Base-by-base conservation (phyloP, 2,113 vertebrate species). In the Ceyx cyanopectus region DNA sequence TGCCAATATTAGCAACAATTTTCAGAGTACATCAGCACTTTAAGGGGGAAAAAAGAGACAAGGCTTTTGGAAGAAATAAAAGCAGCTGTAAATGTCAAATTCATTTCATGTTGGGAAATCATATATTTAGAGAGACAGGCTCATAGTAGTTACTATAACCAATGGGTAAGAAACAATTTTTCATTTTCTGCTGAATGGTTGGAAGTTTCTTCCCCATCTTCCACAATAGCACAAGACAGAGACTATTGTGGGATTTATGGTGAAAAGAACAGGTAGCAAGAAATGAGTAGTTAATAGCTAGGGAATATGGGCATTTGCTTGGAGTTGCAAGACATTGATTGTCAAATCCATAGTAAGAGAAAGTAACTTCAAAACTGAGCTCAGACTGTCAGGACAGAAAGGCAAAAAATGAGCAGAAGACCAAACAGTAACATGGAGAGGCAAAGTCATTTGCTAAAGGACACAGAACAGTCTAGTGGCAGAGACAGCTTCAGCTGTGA, bases 1-100 rank as follows among this genome's bases (percentile, higher is more conserved):
- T 57, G n/a, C 43, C 67, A 73, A 62, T 69, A 84, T 73, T 79
- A 75, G 75, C 56, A 88, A 53, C 37, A 63, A 43, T 77, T 81
- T 89, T 84, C 78, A 53, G 66, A 85, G 20, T 37, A 48, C 7
- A 87, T 58, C 41, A 89, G 60, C 40, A 81, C 4, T 92, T 79
- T 58, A 77, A 62, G 67, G 40, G 46, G 30, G 11, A 45, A 73
- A 82, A 70, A 93, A 79, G 21, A 85, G 30, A 50, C 21, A 73
- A 27, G 50, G 15, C 15, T 83, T 57, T 82, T 63, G 40, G 41
- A 92, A 86, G 69, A 91, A 87, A 85, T 85, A 84, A 91, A 93
- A 90, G 89, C 81, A 95, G 60, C 63, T 81, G 40, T 74, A 91
- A 93, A 80, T 74, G 72, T 67, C 75, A 89, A 74, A 83, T 87